phyloP scores from a whole-genome alignment of 1,140 invertebrate species.

The Euwallacea similis region DNA sequence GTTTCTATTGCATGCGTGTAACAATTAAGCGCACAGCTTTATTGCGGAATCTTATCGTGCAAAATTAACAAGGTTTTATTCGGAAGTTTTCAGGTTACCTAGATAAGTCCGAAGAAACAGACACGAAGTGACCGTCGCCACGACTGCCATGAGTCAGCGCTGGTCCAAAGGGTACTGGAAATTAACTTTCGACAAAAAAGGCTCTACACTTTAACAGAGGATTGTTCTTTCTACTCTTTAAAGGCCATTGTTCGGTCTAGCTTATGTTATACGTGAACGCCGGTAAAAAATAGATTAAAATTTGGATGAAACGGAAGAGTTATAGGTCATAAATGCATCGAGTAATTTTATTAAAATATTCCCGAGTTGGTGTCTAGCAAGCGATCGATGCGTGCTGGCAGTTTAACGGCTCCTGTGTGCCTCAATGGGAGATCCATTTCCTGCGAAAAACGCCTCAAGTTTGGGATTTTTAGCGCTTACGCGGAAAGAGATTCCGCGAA shows the following conservation, averaged over 20 bases:
- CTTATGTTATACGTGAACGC: no score
- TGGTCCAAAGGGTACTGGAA: constrained; percentile 6
- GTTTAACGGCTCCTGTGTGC: constrained; percentile 27
- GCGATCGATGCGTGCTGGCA: constrained; percentile 22
- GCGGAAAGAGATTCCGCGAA: no score
- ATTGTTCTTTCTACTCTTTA: background rate
- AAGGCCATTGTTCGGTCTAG: no score
- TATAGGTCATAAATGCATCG: background rate
- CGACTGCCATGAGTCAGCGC: background rate
- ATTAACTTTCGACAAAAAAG: constrained; percentile 25
- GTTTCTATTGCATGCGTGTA: constrained; percentile 7
- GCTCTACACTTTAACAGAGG: constrained; percentile 19
- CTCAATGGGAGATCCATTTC: no score
- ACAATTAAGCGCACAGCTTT: background rate
- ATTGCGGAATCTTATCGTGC: no score
- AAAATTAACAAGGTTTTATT: no score
- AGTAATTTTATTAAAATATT: constrained; percentile 30
- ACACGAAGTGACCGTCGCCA: no score
- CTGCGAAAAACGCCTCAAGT: no score
- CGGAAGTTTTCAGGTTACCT: no score
- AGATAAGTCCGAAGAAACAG: no score
- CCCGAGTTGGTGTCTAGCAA: background rate
- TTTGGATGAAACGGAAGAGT: background rate
- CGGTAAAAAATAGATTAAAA: background rate
- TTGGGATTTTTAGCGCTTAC: no score